Evolutionary conservation across 1,140 invertebrate species (phyloP), one percentile per base, ranked within the genome.

Genomic region (Holotrichia oblita): DNA sequence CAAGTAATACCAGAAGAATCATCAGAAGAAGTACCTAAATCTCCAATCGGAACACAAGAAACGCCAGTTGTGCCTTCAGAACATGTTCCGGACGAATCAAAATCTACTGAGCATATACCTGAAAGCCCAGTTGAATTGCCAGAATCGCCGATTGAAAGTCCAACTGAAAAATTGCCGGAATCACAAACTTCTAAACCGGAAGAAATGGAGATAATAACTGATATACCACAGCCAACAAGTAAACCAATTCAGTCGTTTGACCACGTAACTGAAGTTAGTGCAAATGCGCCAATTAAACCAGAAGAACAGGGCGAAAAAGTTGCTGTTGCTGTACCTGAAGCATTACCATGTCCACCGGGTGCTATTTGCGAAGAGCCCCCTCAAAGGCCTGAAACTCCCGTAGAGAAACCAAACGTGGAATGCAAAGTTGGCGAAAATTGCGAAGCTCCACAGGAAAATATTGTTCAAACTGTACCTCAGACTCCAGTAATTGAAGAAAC

Each of bases 161-260:
- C 73, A 75, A 0, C 22, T 42, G 73, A 76, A 76, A 59, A 48
- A 55, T 24, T 76, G 20, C 42, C 44, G 2, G 3, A 27, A 42
- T 9, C 0, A 9, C 42, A 44, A 82, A 81, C 73, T 55, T 20
- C 64, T 17, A 80, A 80, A 20, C 77, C 76, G 42, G 74, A 76
- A 73, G 44, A 72, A 55, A 41, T 76, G 77, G 40, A 69, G 14
- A 44, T 78, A 22, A 34, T 48, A 22, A 76, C 75, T 1, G 75
- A 76, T 24, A 55, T 44, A 3, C 44, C 75, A 12, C 75, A 76
- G 20, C 75, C 41, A 20, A 76, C 75, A 55, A 55, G 44, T 41
- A 73, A 78, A 78, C 77, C 77, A 41, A 73, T 78, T 17, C 40
- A 73, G 27, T 55, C 80, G 17, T 48, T 44, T 42, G 79, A 80